phyloP scores from a whole-genome alignment of 2,113 vertebrate genomes.

The Geococcyx californianus region DNA sequence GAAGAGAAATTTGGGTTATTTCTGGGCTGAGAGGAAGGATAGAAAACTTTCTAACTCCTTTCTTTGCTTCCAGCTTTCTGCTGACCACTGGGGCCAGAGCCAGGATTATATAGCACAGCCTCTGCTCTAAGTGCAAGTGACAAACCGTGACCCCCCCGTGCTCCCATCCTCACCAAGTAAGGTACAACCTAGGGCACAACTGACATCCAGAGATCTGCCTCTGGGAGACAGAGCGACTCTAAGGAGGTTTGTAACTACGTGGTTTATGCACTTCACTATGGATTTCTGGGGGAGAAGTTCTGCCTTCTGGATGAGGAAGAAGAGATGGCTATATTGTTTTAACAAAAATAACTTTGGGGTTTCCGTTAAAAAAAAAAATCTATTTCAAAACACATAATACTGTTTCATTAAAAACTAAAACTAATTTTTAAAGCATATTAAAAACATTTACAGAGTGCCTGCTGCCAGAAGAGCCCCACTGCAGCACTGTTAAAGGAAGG shows the following conservation, averaged over 20 bases:
- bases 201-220: not conserved
- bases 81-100: not conserved
- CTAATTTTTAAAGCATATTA: slow-evolving; percentile 11
- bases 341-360: not conserved
- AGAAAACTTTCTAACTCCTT: not conserved
- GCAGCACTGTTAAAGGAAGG: slow-evolving; percentile 46
- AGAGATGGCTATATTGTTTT: not conserved
- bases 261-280: not conserved
- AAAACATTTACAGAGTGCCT: not conserved
- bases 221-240: not conserved
- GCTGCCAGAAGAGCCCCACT: slow-evolving; percentile 34
- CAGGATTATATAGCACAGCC: not conserved
- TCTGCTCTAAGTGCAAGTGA: not conserved
- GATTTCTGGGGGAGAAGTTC: not conserved
- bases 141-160: accelerated
- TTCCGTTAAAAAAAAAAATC: not conserved
- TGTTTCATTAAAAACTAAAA: not conserved
- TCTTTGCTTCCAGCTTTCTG: not conserved
- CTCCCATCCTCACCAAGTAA: accelerated
- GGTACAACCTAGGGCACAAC: not conserved
- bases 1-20: not conserved
- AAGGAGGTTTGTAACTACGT: accelerated
- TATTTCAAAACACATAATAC: not conserved
- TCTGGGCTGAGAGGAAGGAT: not conserved
- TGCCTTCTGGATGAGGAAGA: not conserved